Evolutionary conservation across 2,888 invertebrate species (phyloP), one percentile per base, ranked within the genome.

Genomic region (Melanchra persicariae): DNA sequence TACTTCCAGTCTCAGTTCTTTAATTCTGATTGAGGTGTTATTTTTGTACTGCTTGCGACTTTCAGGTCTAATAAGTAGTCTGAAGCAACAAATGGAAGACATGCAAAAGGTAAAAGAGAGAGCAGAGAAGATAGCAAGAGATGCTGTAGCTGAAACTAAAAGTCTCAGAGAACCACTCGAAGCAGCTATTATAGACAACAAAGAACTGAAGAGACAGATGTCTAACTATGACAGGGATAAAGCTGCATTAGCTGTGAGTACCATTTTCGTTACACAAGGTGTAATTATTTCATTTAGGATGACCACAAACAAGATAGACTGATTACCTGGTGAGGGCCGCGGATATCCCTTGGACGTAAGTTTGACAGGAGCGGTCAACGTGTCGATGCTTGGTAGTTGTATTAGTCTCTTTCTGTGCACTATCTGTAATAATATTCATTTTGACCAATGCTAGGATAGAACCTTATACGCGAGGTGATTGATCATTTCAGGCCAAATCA

Each of bases 221-320:
- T 97, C 97, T n/a, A 98, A 98, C 91, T 98, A 98, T 85, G 98
- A 98, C 75, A 98, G 98, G 81, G 98, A 99, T 91, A 98, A 98
- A 88, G 96, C 97, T 79, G 97, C 97, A 57, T 95, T 98, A 79
- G 96, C 96, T 77, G 97, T 97, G 82, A 94, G 96, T 79, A 47
- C 0, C 0, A 17, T n/a, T n/a, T n/a, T n/a, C n/a, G n/a, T n/a
- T n/a, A n/a, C n/a, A n/a, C n/a, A n/a, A n/a, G n/a, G n/a, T n/a
- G n/a, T n/a, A n/a, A n/a, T n/a, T n/a, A n/a, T n/a, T n/a, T n/a
- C n/a, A n/a, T n/a, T n/a, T n/a, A n/a, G n/a, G n/a, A n/a, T n/a
- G n/a, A n/a, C n/a, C n/a, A n/a, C n/a, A n/a, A n/a, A n/a, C n/a
- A n/a, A n/a, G n/a, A n/a, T n/a, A n/a, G n/a, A n/a, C n/a, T n/a